Evolutionary conservation across 1,140 invertebrate genomes (phyloP).

Genomic region (Drosophila biarmipes): DNA sequence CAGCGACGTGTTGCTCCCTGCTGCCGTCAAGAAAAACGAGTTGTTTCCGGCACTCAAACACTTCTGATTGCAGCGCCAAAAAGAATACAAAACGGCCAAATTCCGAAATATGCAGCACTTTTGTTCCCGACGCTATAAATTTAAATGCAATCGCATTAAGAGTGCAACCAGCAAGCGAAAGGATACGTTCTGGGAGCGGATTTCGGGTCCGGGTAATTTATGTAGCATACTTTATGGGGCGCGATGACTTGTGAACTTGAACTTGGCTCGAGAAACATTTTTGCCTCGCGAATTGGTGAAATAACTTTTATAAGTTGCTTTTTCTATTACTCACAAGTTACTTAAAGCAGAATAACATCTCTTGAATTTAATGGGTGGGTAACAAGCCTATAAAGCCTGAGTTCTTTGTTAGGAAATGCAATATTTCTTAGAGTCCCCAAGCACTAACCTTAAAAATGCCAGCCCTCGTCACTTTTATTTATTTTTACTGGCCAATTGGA

Average conservation of each 20-base stretch:
- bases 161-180: conserved; percentile 51
- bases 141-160: conserved; percentile 65
- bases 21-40: conserved; percentile 68
- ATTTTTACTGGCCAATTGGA: not conserved
- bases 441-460: too few relatives aligned
- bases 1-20: conserved; percentile 64
- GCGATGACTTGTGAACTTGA: conserved; percentile 12
- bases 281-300: not conserved
- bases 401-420: too few relatives aligned
- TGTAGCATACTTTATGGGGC: conserved; percentile 26
- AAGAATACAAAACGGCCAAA: conserved; percentile 29
- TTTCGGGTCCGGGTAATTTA: conserved; percentile 33
- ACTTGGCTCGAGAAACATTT: not conserved
- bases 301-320: too few relatives aligned
- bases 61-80: conserved; percentile 65
- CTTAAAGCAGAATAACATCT: too few relatives aligned
- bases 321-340: too few relatives aligned
- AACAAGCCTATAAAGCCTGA: too few relatives aligned
- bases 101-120: conserved; percentile 35
- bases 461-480: not conserved
- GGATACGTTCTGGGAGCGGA: conserved; percentile 20
- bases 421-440: too few relatives aligned
- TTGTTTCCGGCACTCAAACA: conserved; percentile 78
- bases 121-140: conserved; percentile 60
- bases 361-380: too few relatives aligned